Percentiles rank a stretch among this genome's conserved stretches.
Conservation (phyloP, 2,888 invertebrate species). For the Drosophila lutescens region DNA sequence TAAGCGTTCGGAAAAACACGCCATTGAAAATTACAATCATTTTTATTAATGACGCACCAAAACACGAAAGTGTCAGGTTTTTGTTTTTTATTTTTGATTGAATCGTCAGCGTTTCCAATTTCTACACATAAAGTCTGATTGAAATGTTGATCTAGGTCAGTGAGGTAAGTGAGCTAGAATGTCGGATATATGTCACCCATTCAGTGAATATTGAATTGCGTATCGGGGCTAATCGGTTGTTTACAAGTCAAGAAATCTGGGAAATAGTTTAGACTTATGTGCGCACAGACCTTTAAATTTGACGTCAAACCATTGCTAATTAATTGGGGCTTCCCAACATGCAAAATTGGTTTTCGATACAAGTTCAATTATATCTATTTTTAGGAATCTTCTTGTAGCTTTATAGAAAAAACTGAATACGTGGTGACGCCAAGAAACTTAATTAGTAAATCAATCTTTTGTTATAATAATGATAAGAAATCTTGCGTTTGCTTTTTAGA, state of each 20-base stretch:
- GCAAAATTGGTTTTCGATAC: not conserved
- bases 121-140: conserved; percentile 32
- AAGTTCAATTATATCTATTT: conserved; percentile 23
- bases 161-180: conserved; percentile 15
- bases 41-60: conserved; percentile 38
- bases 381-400: not conserved
- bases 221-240: conserved; percentile 15
- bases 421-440: not conserved
- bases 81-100: conserved; percentile 4
- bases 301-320: conserved; percentile 18
- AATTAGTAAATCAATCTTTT: conserved; percentile 10
- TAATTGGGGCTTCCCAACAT: conserved; percentile 30
- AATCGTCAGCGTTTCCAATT: conserved; percentile 9
- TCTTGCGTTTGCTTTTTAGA: not conserved
- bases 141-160: conserved; percentile 59
- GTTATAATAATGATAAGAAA: not conserved
- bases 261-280: not conserved
- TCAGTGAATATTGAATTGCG: conserved; percentile 35
- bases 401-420: not conserved
- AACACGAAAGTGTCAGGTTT: conserved; percentile 22
- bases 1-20: conserved; percentile 28
- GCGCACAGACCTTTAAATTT: not conserved
- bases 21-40: conserved; percentile 47
- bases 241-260: not conserved
- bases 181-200: conserved; percentile 4